Evolutionary conservation across 2,797 vertebrate species (phyloP).

Genomic region (Liasis olivaceus): DNA sequence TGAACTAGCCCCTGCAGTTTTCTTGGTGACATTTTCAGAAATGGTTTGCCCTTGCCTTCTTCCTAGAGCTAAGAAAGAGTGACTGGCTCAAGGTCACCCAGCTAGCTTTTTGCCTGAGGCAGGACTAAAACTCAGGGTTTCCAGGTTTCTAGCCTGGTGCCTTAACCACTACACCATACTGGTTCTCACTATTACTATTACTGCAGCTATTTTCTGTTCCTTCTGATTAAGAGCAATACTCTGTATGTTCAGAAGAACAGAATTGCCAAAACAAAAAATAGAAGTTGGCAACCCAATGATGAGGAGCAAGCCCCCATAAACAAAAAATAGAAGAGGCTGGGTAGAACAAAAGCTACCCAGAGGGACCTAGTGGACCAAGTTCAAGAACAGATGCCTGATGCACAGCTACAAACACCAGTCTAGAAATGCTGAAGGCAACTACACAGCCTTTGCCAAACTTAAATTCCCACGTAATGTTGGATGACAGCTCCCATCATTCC

Average conservation of each 20-base stretch:
- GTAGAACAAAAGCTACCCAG: constrained; percentile 73
- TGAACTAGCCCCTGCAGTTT: not conserved
- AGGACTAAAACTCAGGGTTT: not conserved
- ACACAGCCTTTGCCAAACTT: not conserved
- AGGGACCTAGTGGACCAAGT: constrained; percentile 87
- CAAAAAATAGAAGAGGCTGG: not conserved
- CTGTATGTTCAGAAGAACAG: not conserved
- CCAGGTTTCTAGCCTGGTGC: not conserved
- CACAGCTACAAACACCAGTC: not conserved
- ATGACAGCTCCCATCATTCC: not conserved
- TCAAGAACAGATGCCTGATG: constrained; percentile 79
- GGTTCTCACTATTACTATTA: not conserved
- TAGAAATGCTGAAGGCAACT: not conserved
- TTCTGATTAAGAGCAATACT: not conserved
- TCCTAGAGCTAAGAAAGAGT: not conserved
- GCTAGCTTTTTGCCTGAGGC: not conserved
- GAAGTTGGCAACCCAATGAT: not conserved
- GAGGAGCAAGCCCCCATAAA: not conserved
- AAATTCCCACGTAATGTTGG: not conserved
- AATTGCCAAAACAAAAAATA: not conserved
- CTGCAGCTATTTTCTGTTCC: not conserved
- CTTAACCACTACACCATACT: not conserved
- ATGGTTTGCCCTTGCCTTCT: not conserved
- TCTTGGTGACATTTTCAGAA: not conserved
- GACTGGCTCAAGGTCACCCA: not conserved